Conservation (phyloP, 2,797 vertebrate genomes). For the Mormyrus hasselquistii region DNA sequence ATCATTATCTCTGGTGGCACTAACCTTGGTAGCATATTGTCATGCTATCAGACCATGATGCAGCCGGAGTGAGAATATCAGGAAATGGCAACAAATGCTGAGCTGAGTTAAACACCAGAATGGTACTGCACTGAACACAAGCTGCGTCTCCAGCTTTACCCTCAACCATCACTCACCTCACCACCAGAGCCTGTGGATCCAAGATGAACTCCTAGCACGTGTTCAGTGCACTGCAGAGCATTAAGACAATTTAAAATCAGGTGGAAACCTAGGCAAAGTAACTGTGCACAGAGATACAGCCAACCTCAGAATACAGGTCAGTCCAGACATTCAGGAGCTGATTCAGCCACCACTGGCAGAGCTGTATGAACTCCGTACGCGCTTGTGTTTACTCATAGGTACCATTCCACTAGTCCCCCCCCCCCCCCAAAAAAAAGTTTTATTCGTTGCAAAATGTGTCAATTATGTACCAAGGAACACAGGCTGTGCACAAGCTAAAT, state of each 20-base stretch:
- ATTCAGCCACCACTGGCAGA: background rate
- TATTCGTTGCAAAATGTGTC: background rate
- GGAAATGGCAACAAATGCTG: background rate
- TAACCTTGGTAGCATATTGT: background rate
- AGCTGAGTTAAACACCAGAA: background rate
- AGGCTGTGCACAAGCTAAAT: slow-evolving; percentile 10
- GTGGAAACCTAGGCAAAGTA: background rate
- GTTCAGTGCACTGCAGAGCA: background rate
- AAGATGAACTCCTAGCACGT: background rate
- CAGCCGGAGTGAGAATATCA: background rate
- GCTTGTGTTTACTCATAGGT: background rate
- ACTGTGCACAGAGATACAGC: background rate
- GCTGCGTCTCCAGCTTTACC: background rate
- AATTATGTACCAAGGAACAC: background rate
- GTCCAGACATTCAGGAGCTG: background rate
- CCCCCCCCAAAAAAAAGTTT: background rate
- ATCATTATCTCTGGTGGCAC: background rate
- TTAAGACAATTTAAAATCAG: background rate
- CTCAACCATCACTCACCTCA: background rate
- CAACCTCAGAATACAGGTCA: background rate
- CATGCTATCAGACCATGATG: background rate
- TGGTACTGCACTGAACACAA: background rate
- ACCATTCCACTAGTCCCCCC: background rate
- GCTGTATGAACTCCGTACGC: background rate
- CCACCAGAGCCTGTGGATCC: background rate